Evolutionary conservation across 2,797 vertebrate species (phyloP).

Genomic region (Graptemys geographica): DNA sequence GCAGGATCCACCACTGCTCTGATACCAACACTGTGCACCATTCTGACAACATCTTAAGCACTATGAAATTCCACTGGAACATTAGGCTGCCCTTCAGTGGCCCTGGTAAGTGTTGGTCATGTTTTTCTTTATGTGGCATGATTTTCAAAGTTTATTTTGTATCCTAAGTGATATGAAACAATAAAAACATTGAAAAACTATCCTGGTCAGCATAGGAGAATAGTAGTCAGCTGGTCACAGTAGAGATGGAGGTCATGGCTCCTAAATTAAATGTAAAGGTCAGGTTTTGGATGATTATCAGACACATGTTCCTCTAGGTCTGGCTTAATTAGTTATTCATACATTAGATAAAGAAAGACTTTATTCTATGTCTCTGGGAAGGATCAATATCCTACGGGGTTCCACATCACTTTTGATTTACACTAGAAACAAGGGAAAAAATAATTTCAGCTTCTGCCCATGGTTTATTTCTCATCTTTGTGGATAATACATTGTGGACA

Average conservation of each 20-base stretch:
- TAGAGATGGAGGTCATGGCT: background rate
- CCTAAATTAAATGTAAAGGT: background rate
- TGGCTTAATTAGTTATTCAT: background rate
- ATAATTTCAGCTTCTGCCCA: conserved; percentile 33
- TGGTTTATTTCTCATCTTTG: background rate
- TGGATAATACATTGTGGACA: background rate
- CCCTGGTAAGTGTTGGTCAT: background rate
- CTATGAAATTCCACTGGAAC: background rate
- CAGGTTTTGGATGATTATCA: background rate
- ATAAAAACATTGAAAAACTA: background rate
- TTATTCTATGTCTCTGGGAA: background rate
- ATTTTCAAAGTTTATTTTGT: background rate
- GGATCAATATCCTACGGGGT: background rate
- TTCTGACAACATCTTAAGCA: background rate
- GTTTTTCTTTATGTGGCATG: background rate
- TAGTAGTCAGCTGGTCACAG: background rate
- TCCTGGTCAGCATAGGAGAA: background rate
- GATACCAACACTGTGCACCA: background rate
- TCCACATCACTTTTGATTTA: background rate
- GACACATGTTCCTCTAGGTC: background rate
- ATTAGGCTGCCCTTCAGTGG: background rate
- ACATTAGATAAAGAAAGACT: background rate
- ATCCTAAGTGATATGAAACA: background rate
- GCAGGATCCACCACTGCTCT: background rate
- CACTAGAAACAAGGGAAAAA: conserved; percentile 12